These are phyloP conservation scores for Drosophila micromelanica DNA, from an alignment of 1,140 invertebrate species.

Conservation along the genomic window DNA sequence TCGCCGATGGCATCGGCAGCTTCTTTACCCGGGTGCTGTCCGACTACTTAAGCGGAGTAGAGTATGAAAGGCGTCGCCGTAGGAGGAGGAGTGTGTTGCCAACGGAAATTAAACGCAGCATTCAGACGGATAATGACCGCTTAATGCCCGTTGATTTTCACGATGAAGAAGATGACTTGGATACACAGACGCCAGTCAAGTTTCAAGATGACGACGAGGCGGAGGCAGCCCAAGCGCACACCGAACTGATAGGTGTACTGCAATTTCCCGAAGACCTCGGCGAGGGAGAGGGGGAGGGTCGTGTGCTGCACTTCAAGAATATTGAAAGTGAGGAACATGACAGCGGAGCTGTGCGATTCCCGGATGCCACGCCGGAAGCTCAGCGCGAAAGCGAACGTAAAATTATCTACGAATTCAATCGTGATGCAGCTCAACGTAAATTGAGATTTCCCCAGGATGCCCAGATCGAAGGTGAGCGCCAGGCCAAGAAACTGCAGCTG, in stretches of 20 bases:
- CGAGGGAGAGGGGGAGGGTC: conserved; percentile 44
- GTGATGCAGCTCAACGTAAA: conserved; percentile 65
- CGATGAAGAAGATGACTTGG: conserved; percentile 73
- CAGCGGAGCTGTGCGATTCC: conserved; percentile 61
- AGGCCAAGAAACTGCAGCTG: conserved; percentile 38
- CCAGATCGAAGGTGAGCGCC: conserved; percentile 14
- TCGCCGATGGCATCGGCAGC: conserved; percentile 75
- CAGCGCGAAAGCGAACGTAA: conserved; percentile 27
- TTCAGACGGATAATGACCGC: conserved; percentile 49
- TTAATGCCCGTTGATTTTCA: conserved; percentile 69
- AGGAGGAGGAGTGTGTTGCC: conserved; percentile 52
- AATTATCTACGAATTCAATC: conserved; percentile 71
- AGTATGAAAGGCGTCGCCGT: conserved; percentile 59
- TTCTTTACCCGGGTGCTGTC: conserved; percentile 78
- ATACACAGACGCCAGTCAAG: conserved; percentile 64
- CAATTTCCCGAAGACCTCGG: conserved; percentile 57
- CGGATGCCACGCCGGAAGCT: conserved; percentile 59
- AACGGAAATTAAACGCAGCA: conserved; percentile 62
- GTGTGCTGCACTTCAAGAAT: conserved; percentile 61
- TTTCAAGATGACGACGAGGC: conserved; percentile 69
- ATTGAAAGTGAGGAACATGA: conserved; percentile 56
- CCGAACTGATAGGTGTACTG: conserved; percentile 68
- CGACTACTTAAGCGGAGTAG: conserved; percentile 75
- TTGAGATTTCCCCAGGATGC: conserved; percentile 67
- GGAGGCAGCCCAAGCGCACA: conserved; percentile 63